phyloP scores from a whole-genome alignment of 1,140 invertebrate genomes.

The Eriocheir sinensis region DNA sequence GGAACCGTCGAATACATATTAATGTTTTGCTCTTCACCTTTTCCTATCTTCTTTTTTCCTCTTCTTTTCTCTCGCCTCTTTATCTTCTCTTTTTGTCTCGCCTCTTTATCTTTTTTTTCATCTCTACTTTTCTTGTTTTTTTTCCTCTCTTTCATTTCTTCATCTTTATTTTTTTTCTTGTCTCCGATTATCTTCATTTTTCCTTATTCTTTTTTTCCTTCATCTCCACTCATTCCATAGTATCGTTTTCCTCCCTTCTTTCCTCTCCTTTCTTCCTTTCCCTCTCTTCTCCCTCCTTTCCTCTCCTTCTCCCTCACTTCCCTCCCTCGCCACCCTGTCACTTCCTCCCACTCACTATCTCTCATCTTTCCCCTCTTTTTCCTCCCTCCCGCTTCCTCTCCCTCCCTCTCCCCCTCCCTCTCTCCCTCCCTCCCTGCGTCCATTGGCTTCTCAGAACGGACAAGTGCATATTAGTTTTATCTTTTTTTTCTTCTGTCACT shows the following conservation, averaged over 20 bases:
- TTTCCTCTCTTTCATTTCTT: background rate
- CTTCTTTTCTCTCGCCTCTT: background rate
- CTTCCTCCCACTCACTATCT: slow-evolving; percentile 29
- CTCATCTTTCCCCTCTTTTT: background rate
- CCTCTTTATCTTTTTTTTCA: background rate
- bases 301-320: background rate
- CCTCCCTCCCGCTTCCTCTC: background rate
- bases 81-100: slow-evolving; percentile 4
- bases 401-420: slow-evolving; percentile 17
- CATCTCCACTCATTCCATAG: too few species aligned
- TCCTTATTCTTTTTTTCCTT: background rate
- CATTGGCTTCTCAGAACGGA: slow-evolving; percentile 35
- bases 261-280: background rate
- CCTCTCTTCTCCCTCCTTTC: background rate
- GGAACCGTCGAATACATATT: slow-evolving; percentile 53
- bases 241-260: background rate
- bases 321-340: background rate
- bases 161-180: too few species aligned
- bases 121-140: background rate
- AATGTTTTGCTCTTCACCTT: slow-evolving; percentile 41
- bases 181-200: background rate
- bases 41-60: background rate
- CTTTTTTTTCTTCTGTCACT: slow-evolving; percentile 45
- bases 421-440: slow-evolving; percentile 17
- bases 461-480: slow-evolving; percentile 71